Evolutionary conservation across 2,797 vertebrate species (phyloP).

Genomic region (Aphelocoma californica): DNA sequence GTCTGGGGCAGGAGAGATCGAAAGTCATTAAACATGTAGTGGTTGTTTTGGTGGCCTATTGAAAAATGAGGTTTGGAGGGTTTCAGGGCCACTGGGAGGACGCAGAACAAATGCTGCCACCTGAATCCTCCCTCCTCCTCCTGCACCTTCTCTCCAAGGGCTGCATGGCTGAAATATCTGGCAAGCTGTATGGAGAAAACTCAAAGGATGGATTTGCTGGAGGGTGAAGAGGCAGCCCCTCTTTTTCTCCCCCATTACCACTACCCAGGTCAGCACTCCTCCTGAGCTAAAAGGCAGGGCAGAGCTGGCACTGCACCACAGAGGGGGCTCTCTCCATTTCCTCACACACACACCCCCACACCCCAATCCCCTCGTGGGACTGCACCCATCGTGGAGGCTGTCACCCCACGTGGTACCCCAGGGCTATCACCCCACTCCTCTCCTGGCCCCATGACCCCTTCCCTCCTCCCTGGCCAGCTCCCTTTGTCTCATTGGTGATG

Average conservation of each 20-base stretch:
- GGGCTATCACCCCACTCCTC: neutral
- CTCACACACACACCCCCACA: accelerated
- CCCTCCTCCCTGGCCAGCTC: neutral
- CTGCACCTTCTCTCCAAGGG: neutral
- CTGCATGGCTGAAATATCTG: neutral
- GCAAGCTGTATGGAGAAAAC: neutral
- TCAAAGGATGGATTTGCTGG: neutral
- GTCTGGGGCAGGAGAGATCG: conserved; percentile 62
- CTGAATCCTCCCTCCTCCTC: neutral
- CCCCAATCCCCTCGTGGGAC: neutral
- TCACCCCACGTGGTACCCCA: neutral
- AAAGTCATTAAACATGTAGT: conserved; percentile 67
- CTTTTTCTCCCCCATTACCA: neutral
- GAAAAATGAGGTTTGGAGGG: conserved; percentile 42
- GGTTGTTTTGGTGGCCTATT: conserved; percentile 59
- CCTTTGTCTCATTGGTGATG: neutral
- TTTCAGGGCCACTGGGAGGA: conserved; percentile 10
- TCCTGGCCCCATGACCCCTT: neutral
- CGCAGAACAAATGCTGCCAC: neutral
- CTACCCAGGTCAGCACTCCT: neutral
- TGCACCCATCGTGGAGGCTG: neutral
- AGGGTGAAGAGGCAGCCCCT: neutral
- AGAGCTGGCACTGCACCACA: neutral
- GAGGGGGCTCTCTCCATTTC: neutral
- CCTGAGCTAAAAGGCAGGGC: accelerated